Evolutionary conservation across 2,797 vertebrate species (phyloP).

Genomic region (Scleropages formosus): DNA sequence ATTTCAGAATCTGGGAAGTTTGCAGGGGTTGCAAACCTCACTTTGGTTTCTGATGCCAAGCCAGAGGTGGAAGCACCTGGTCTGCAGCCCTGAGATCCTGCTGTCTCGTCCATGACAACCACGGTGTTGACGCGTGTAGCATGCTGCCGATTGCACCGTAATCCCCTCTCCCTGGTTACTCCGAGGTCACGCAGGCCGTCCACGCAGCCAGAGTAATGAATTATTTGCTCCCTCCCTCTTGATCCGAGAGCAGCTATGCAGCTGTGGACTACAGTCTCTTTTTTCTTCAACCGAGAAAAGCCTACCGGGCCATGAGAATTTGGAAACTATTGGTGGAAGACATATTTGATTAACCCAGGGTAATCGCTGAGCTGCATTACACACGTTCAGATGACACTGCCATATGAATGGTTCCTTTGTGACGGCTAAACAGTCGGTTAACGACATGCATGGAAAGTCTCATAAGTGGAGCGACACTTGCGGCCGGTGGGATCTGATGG

Average conservation of each 20-base stretch:
- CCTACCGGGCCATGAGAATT: not conserved
- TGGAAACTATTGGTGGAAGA: conserved; percentile 9
- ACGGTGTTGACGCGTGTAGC: not conserved
- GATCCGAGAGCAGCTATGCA: not conserved
- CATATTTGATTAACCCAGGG: not conserved
- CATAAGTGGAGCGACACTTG: not conserved
- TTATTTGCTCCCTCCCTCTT: conserved; percentile 5
- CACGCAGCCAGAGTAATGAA: not conserved
- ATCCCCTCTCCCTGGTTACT: not conserved
- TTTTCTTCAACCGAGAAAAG: not conserved
- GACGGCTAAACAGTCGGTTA: not conserved
- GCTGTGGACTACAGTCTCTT: not conserved
- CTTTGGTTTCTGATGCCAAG: not conserved
- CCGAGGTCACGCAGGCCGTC: not conserved
- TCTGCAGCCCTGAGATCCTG: not conserved
- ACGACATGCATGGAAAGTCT: conserved; percentile 3
- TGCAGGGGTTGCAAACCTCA: not conserved
- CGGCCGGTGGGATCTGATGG: not conserved
- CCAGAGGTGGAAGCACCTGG: not conserved
- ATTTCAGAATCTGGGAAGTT: conserved; percentile 7
- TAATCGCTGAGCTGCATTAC: not conserved
- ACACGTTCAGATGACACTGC: conserved; percentile 14
- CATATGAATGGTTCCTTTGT: conserved; percentile 2
- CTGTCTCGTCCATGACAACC: not conserved
- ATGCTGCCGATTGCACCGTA: not conserved